Evolutionary conservation across 2,113 vertebrate species (phyloP).

Genomic region (Pionites leucogaster): DNA sequence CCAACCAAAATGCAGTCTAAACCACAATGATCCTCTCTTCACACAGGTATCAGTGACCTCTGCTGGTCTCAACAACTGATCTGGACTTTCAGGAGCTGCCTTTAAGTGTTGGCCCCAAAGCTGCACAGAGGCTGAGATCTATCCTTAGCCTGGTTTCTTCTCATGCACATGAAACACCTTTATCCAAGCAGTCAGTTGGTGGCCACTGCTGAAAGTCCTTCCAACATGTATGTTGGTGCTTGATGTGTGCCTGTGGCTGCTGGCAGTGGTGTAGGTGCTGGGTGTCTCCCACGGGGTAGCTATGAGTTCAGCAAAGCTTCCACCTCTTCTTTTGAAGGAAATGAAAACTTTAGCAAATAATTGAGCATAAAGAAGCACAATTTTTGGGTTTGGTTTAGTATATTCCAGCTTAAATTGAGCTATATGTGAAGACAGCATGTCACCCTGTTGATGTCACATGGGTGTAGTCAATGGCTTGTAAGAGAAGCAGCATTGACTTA

Average conservation of each 20-base stretch:
- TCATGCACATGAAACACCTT: background rate
- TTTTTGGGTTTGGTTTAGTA: background rate
- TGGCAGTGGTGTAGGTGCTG: background rate
- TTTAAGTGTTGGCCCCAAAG: background rate
- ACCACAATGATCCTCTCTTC: background rate
- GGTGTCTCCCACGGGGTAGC: fast-evolving
- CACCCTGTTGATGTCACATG: background rate
- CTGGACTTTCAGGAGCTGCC: background rate
- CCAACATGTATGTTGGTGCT: fast-evolving
- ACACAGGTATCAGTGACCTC: background rate
- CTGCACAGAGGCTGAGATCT: background rate
- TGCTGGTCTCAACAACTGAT: background rate
- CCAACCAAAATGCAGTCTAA: background rate
- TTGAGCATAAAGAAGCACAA: background rate
- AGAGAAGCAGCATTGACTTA: background rate
- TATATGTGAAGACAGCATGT: background rate
- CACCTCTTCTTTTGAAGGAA: background rate
- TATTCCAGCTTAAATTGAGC: background rate
- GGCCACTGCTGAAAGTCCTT: background rate
- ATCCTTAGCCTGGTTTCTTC: background rate
- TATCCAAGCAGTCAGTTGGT: background rate
- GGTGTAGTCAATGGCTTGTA: background rate
- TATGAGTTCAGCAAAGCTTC: background rate
- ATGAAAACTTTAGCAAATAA: background rate
- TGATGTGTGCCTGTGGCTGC: background rate